Evolutionary conservation across 37 sponge, comb jelly and placozoan species (phyloP).

Genomic region (Tethya wilhelma): DNA sequence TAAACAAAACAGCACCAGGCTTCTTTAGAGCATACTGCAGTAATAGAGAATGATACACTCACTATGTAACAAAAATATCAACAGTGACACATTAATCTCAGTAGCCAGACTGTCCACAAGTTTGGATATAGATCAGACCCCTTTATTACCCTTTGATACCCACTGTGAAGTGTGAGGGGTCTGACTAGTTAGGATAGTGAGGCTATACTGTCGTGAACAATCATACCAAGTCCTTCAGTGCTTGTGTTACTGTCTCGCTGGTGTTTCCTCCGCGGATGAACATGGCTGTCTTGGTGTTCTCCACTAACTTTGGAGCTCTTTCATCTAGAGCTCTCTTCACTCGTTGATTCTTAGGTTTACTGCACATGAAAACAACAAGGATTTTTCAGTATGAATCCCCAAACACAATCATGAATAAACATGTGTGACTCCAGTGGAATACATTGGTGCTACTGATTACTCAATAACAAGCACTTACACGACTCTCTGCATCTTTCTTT

Average conservation of each 20-base stretch:
- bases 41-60: background rate
- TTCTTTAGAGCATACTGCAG: slow-evolving; percentile 76
- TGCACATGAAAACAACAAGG: background rate
- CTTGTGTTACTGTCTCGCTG: slow-evolving; percentile 78
- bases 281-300: slow-evolving; percentile 82
- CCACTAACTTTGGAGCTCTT: slow-evolving; percentile 80
- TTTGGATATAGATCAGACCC: no score
- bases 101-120: no score
- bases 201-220: background rate
- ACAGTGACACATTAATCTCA: no score
- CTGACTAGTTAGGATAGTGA: no score
- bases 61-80: no score
- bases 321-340: slow-evolving; percentile 77
- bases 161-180: no score
- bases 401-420: no score
- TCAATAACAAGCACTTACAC: slow-evolving; percentile 14
- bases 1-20: slow-evolving; percentile 71
- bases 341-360: slow-evolving; percentile 87
- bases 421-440: no score
- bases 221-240: slow-evolving; percentile 82
- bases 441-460: no score
- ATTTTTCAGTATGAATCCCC: background rate
- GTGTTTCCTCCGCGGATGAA: slow-evolving; percentile 87
- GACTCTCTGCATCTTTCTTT: slow-evolving; percentile 16
- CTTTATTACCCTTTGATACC: no score